These are phyloP conservation scores for Odiellus spinosus DNA, from an alignment of 2,888 invertebrate species.

Conservation along the genomic window DNA sequence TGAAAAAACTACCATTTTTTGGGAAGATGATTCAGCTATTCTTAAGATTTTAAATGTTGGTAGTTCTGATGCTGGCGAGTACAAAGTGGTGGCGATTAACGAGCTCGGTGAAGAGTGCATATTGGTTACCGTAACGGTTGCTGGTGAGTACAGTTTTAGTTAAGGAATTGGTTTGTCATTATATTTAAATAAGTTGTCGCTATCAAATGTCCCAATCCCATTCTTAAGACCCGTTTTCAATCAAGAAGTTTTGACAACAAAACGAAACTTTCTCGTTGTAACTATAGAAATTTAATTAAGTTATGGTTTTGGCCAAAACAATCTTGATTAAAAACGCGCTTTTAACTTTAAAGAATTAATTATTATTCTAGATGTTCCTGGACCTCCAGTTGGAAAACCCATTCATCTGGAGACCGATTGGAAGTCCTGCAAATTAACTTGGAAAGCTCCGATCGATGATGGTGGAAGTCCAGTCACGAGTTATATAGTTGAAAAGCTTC, in stretches of 20 bases:
- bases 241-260: too few species aligned
- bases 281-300: too few species aligned
- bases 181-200: too few species aligned
- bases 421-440: slow-evolving; percentile 57
- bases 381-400: slow-evolving; percentile 55
- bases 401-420: slow-evolving; percentile 54
- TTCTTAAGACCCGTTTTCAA: too few species aligned
- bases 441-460: slow-evolving; percentile 64
- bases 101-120: slow-evolving; percentile 42
- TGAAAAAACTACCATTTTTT: slow-evolving; percentile 32
- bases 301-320: slow-evolving; percentile 2
- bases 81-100: slow-evolving; percentile 50
- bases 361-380: slow-evolving; percentile 56
- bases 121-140: slow-evolving; percentile 68
- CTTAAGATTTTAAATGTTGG: slow-evolving; percentile 43
- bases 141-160: slow-evolving; percentile 34
- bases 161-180: too few species aligned
- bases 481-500: slow-evolving; percentile 62
- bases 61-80: slow-evolving; percentile 48
- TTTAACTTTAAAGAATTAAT: slow-evolving; percentile 24
- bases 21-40: slow-evolving; percentile 38
- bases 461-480: slow-evolving; percentile 62
- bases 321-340: too few species aligned
- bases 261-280: too few species aligned
- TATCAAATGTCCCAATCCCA: too few species aligned